Conservation (phyloP, 2,888 invertebrate genomes). For the Drosophila percnosoma region DNA sequence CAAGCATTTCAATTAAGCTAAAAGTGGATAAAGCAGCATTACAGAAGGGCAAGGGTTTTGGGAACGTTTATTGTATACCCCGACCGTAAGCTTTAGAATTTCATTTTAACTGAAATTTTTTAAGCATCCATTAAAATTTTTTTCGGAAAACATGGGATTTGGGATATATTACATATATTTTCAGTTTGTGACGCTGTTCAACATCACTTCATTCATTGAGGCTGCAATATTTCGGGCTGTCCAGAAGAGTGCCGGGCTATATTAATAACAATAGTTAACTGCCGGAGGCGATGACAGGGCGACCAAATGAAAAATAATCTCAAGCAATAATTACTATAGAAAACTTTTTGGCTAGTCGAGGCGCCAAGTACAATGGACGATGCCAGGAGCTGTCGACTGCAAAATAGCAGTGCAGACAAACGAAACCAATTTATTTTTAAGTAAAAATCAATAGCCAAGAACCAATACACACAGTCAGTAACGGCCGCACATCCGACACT, state of each 20-base stretch:
- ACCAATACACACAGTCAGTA: slow-evolving; percentile 17
- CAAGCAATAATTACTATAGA: slow-evolving; percentile 70
- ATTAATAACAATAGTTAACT: slow-evolving; percentile 70
- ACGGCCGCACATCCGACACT: slow-evolving; percentile 31
- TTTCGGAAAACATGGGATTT: background rate
- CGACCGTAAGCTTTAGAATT: slow-evolving; percentile 21
- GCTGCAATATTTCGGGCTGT: slow-evolving; percentile 57
- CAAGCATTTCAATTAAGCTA: slow-evolving; percentile 70
- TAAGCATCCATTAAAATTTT: slow-evolving; percentile 2
- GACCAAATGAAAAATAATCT: slow-evolving; percentile 74
- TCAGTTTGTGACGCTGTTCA: slow-evolving; percentile 12
- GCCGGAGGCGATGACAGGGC: slow-evolving; percentile 45
- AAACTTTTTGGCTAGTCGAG: slow-evolving; percentile 57
- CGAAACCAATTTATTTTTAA: slow-evolving; percentile 80
- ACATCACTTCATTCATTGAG: slow-evolving; percentile 60
- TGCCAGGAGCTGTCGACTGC: slow-evolving; percentile 35
- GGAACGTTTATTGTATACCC: slow-evolving; percentile 9
- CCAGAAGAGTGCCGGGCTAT: slow-evolving; percentile 42
- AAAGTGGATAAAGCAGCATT: slow-evolving; percentile 42
- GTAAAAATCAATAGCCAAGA: slow-evolving; percentile 76
- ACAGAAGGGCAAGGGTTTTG: slow-evolving; percentile 11
- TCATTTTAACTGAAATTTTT: slow-evolving; percentile 23
- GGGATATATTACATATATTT: background rate
- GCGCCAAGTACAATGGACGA: slow-evolving; percentile 12
- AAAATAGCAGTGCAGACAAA: slow-evolving; percentile 63